These are phyloP conservation scores for Megalurothrips usitatus DNA, from an alignment of 2,888 invertebrate genomes.

Conservation along the genomic window DNA sequence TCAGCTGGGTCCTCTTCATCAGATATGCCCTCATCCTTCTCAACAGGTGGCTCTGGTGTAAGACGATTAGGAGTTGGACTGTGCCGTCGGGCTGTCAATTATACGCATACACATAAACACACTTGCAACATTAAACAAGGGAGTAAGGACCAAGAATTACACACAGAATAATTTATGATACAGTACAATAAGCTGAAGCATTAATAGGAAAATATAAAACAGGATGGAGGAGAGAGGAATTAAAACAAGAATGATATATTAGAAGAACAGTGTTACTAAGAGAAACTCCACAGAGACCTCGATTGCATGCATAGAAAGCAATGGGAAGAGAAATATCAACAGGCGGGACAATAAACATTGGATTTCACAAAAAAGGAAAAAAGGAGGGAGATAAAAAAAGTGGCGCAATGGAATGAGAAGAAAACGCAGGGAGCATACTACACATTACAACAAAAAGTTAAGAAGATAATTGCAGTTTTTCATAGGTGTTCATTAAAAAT, in stretches of 20 bases:
- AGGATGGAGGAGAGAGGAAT: background rate
- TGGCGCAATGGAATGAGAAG: constrained; percentile 28
- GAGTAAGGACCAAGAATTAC: constrained; percentile 32
- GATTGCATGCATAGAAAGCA: too few species aligned
- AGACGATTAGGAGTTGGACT: constrained; percentile 58
- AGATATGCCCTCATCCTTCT: constrained; percentile 68
- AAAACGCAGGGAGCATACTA: background rate
- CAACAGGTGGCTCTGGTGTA: constrained; percentile 59
- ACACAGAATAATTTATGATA: constrained; percentile 34
- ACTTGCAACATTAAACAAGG: constrained; percentile 28
- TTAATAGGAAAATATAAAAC: constrained; percentile 16
- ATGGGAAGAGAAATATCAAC: too few species aligned
- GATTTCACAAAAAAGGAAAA: background rate
- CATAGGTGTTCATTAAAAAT: constrained; percentile 16
- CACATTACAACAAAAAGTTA: background rate
- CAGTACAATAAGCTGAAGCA: background rate
- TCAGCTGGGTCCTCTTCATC: constrained; percentile 80
- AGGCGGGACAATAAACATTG: too few species aligned
- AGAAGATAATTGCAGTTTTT: background rate
- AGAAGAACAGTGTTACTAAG: background rate
- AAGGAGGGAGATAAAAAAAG: background rate
- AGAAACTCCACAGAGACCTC: background rate
- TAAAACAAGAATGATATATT: background rate
- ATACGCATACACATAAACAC: constrained; percentile 12
- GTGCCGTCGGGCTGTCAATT: constrained; percentile 58